A percentile compares a stretch with the other conserved stretches of the same genome.
These are phyloP conservation scores for Connochaetes taurinus DNA, from an alignment of 2,113 vertebrate genomes.

Conservation along the genomic window DNA sequence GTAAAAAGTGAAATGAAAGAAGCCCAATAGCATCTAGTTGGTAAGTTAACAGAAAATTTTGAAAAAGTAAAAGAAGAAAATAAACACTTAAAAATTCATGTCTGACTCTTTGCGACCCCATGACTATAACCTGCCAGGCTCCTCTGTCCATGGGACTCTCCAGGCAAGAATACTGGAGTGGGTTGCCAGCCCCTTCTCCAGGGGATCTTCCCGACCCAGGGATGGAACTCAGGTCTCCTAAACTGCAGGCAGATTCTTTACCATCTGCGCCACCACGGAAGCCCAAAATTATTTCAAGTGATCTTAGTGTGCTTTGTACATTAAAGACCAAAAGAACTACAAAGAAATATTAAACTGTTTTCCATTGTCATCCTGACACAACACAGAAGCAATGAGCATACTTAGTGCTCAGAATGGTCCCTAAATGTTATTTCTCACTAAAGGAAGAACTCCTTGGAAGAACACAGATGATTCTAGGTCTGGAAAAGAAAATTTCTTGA, in stretches of 20 bases:
- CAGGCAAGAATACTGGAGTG: neutral
- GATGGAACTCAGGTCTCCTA: neutral
- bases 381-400: neutral
- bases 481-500: neutral
- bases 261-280: neutral
- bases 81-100: neutral
- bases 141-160: neutral
- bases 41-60: neutral
- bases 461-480: neutral
- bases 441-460: neutral
- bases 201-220: neutral
- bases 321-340: neutral
- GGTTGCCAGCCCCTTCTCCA: neutral
- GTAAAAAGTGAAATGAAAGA: neutral
- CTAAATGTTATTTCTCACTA: neutral
- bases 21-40: neutral
- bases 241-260: neutral
- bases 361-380: neutral
- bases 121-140: neutral
- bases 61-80: neutral
- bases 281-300: neutral
- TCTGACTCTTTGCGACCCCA: neutral
- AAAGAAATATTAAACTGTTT: neutral
- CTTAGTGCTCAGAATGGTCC: neutral
- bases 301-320: neutral